Evolutionary conservation across 64 coral and sea anemone genomes (phyloP).

Genomic region (Orbicella faveolata): DNA sequence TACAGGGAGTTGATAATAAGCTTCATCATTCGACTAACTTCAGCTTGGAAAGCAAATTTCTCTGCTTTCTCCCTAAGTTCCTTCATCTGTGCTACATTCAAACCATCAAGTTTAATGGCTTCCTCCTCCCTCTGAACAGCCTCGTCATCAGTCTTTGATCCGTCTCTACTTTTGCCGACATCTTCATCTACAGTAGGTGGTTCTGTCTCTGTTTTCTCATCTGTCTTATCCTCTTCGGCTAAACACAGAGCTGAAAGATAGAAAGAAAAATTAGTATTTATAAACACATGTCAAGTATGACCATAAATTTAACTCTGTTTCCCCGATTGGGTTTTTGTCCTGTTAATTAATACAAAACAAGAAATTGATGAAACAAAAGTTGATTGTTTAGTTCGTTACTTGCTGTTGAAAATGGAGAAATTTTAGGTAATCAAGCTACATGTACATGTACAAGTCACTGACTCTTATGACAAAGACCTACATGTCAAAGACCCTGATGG

Average conservation of each 20-base stretch:
- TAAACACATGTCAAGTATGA: too few species aligned
- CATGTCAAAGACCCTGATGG: too few species aligned
- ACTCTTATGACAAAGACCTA: too few species aligned
- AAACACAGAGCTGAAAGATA: conserved; percentile 55
- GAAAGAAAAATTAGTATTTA: too few species aligned
- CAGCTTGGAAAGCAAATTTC: conserved; percentile 93
- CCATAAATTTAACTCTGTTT: neutral
- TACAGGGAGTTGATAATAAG: conserved; percentile 98
- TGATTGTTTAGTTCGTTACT: too few species aligned
- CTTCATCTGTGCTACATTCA: conserved; percentile 99
- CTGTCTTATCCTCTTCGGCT: conserved; percentile 80
- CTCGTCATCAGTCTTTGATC: conserved; percentile 94
- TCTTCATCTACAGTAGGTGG: conserved; percentile 97
- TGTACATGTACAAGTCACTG: too few species aligned
- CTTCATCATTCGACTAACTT: conserved; percentile 99
- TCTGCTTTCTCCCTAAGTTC: conserved; percentile 97
- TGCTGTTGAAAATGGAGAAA: too few species aligned
- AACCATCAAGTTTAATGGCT: conserved; percentile 94
- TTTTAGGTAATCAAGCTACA: too few species aligned
- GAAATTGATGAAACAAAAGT: too few species aligned
- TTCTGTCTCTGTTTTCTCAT: conserved; percentile 62
- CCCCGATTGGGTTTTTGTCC: too few species aligned
- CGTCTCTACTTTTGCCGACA: conserved; percentile 98
- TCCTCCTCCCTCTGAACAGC: conserved; percentile 92
- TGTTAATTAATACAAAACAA: too few species aligned